Evolutionary conservation across 2,113 vertebrate species (phyloP).

Genomic region (Romanogobio albipinnatus): DNA sequence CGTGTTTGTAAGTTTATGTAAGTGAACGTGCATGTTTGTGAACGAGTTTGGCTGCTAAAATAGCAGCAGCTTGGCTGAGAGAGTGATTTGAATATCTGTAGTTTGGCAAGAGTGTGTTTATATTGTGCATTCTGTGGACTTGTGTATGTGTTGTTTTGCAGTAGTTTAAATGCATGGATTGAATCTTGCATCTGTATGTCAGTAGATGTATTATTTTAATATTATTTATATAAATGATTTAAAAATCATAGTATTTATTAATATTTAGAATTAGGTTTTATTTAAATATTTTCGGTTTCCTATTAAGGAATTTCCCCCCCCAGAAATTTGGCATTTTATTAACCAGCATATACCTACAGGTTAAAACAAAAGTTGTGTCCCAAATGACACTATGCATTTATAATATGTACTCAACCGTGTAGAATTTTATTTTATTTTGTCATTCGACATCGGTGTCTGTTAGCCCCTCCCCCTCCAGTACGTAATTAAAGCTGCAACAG

Average conservation of each 20-base stretch:
- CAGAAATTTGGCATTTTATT: too few species aligned
- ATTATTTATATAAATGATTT: neutral
- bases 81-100: constrained; percentile 8
- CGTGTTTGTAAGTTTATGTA: constrained; percentile 37
- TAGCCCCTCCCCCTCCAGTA: too few species aligned
- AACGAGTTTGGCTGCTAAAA: constrained; percentile 42
- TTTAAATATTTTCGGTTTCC: neutral
- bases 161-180: neutral
- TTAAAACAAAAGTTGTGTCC: neutral
- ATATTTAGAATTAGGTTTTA: neutral
- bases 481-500: too few species aligned
- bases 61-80: constrained; percentile 40
- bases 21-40: constrained; percentile 27
- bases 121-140: neutral
- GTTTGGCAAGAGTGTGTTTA: constrained; percentile 35
- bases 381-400: too few species aligned
- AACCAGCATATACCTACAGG: neutral
- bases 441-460: too few species aligned
- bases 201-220: neutral
- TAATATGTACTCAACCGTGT: too few species aligned
- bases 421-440: too few species aligned
- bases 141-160: constrained; percentile 5
- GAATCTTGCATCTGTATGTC: neutral
- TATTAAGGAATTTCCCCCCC: too few species aligned
- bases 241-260: neutral